Evolutionary conservation across 2,797 vertebrate genomes (phyloP).

Genomic region (Enteromius afrohamiltoni): DNA sequence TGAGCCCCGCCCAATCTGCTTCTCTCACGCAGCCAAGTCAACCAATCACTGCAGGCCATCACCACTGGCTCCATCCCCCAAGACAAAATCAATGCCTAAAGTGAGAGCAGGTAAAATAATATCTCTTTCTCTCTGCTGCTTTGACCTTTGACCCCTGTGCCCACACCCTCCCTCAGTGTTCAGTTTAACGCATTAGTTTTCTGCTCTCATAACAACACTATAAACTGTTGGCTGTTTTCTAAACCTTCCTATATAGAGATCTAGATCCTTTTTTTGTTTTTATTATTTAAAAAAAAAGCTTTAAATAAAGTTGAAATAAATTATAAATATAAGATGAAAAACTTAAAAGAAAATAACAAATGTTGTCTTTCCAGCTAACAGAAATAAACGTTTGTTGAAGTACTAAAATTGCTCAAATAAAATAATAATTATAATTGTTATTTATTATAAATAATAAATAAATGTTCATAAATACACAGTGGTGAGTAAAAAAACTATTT

Average conservation of each 20-base stretch:
- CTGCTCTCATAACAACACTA: background rate
- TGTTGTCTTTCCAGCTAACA: background rate
- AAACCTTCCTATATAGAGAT: background rate
- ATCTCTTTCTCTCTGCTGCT: background rate
- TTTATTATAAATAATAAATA: no score
- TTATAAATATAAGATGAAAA: background rate
- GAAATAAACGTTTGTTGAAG: background rate
- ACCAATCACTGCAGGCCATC: conserved; percentile 76
- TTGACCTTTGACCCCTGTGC: background rate
- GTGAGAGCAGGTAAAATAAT: conserved; percentile 77
- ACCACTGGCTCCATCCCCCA: conserved; percentile 71
- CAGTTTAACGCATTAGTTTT: background rate
- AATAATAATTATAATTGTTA: background rate
- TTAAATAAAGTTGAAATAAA: background rate
- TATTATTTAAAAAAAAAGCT: background rate
- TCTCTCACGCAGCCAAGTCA: conserved; percentile 80
- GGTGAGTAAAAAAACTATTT: background rate
- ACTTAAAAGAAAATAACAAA: background rate
- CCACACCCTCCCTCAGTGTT: background rate
- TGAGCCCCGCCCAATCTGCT: conserved; percentile 69
- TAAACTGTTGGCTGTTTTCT: background rate
- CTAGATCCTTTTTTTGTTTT: background rate
- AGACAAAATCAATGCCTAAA: conserved; percentile 84
- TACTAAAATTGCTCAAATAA: background rate
- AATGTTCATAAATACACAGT: background rate